Base-by-base conservation (phyloP, 1,140 invertebrate species). In the Polypedilum vanderplanki region DNA sequence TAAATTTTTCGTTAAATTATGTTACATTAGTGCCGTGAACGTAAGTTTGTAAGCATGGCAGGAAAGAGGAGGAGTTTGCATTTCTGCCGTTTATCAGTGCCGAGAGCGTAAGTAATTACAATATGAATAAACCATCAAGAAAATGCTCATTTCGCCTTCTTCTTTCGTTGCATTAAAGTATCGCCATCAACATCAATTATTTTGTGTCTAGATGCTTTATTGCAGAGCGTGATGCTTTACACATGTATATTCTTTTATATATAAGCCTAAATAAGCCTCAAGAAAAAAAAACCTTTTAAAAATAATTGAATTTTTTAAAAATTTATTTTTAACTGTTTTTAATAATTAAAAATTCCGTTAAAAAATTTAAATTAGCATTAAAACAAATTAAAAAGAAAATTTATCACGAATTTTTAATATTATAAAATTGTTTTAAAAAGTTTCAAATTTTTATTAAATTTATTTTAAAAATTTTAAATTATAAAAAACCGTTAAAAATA, bases 141-240 rank as follows among this genome's bases (percentile, higher is more conserved):
- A 8, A 57, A 57, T 57, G 46, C 12, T 57, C 46, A 57, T 57
- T 57, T 57, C 15, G 12, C 46, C 1, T 57, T n/a, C 24, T 33
- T 33, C 24, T 33, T 33, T 57, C n/a, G n/a, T 12, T 57, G 46
- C 46, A 57, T 57, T 57, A 57, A 57, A 57, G 46, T 57, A 57
- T 57, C 46, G 46, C n/a, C 46, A 57, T 57, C 46, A 57, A 57
- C 46, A 57, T 57, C 46, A 57, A 57, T 57, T 57, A 57, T 57
- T 33, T 57, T 57, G 46, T 57, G 15, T 57, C 46, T 57, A n/a
- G 46, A 57, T 57, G n/a, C 46, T 57, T 57, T 57, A 57, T 57
- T 57, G 46, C n/a, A n/a, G 46, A 57, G n/a, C 46, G 46, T n/a
- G n/a, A n/a, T n/a, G n/a, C 15, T 57, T n/a, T n/a, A 15, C 46